phyloP scores from a whole-genome alignment of 2,888 invertebrate genomes.

The Papilio elwesi region DNA sequence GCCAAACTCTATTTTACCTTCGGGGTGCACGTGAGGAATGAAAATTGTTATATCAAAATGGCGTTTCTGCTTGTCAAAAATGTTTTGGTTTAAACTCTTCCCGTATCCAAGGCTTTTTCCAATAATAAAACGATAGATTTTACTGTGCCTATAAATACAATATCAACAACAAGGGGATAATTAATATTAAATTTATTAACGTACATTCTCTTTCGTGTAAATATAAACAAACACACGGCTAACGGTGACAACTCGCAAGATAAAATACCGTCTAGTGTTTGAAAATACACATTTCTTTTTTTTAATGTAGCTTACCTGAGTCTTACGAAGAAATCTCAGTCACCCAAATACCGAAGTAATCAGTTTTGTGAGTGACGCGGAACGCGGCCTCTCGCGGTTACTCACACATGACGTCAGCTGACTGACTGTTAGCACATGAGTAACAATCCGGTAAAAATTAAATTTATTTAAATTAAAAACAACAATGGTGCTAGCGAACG shows the following conservation, averaged over 20 bases:
- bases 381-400: constrained; percentile 64
- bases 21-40: too few relatives aligned
- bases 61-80: too few relatives aligned
- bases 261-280: constrained; percentile 39
- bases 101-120: background rate
- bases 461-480: constrained; percentile 47
- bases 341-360: constrained; percentile 65
- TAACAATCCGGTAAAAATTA: constrained; percentile 69
- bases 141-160: background rate
- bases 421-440: constrained; percentile 74
- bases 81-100: background rate
- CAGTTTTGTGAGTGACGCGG: constrained; percentile 59
- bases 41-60: too few relatives aligned
- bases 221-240: constrained; percentile 31
- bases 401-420: constrained; percentile 79
- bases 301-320: constrained; percentile 26
- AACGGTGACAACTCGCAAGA: constrained; percentile 25
- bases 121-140: background rate
- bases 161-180: background rate
- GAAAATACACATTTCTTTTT: constrained; percentile 42
- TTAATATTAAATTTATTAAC: background rate
- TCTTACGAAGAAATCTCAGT: constrained; percentile 57
- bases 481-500: constrained; percentile 40
- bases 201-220: constrained; percentile 9
- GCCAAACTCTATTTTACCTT: too few relatives aligned